Conservation (phyloP, 1,140 invertebrate species). For the Trachelipus rathkii region DNA sequence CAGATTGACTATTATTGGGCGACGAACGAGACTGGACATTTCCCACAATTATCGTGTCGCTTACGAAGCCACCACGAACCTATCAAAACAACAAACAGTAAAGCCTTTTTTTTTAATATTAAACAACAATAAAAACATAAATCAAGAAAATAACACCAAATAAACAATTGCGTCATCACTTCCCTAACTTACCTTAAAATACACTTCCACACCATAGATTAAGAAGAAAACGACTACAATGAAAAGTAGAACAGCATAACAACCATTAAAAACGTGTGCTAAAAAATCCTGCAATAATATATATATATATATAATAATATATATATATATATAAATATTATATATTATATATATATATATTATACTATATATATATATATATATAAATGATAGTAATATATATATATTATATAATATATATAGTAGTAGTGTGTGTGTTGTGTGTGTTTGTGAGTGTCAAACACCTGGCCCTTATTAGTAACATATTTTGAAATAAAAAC, state of each 20-base stretch:
- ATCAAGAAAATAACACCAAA: neutral
- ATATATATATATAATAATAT: neutral
- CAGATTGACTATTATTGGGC: slow-evolving; percentile 16
- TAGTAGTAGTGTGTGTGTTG: no score
- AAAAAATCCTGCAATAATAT: slow-evolving; percentile 61
- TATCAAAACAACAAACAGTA: slow-evolving; percentile 32
- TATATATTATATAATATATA: no score
- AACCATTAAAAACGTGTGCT: slow-evolving; percentile 82
- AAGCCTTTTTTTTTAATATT: neutral
- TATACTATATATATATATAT: no score
- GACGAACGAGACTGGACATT: slow-evolving; percentile 42
- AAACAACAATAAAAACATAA: slow-evolving; percentile 6
- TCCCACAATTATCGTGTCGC: slow-evolving; percentile 43
- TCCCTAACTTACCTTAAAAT: slow-evolving; percentile 69
- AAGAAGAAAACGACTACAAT: slow-evolving; percentile 89
- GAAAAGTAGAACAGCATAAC: slow-evolving; percentile 82
- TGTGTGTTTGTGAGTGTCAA: no score
- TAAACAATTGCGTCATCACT: neutral
- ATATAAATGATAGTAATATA: no score
- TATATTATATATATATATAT: neutral
- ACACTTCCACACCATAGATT: slow-evolving; percentile 91
- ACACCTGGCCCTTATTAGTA: no score
- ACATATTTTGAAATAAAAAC: neutral
- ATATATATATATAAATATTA: slow-evolving; percentile 10
- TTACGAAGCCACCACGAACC: slow-evolving; percentile 46